Evolutionary conservation across 2,113 vertebrate species (phyloP), one percentile per base, ranked within the genome.

Genomic region (Indicator maculatus): DNA sequence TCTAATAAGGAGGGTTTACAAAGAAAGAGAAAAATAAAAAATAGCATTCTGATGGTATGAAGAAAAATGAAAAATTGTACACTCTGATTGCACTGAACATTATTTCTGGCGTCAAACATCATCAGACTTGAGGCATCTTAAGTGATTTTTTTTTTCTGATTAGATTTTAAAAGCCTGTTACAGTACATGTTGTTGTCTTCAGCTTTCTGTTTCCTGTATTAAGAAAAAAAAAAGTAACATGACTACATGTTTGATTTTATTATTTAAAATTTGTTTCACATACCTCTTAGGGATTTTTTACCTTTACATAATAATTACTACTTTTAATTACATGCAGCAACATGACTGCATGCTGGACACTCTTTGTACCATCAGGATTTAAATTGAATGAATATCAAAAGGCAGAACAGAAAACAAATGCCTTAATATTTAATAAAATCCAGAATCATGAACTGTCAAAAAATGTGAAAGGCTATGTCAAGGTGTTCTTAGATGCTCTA

Each of bases 131-230:
- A 98, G 98, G 97, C 97, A 97, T 98, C 97, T 97, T 97, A 97
- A 98, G 94, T 96, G 98, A 98, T 97, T 97, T 88, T 41, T 97
- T 94, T 95, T 97, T 98, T 98, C 96, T 94, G 95, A 97, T 97
- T 96, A 94, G 91, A 95, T 97, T 97, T 97, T 96, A 97, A 95
- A 91, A 96, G 97, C 97, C 95, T 82, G 95, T 95, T 96, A 96
- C 92, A 97, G 96, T 97, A 96, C 95, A 86, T 97, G 93, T 95
- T 19, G 44, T 88, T 76, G 80, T 97, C 98, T 99, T 99, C 99
- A 99, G 98, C 99, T 99, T 97, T 99, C 99, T 81, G 98, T 98
- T 98, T 99, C 99, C 99, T 99, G 98, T 28, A 72, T 82, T 33
- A 88, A 95, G 97, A 90, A 86, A 86, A 53, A 12, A 15, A 12